Conservation (phyloP, 2,888 invertebrate species). For the Scaptomyza tumidula region DNA sequence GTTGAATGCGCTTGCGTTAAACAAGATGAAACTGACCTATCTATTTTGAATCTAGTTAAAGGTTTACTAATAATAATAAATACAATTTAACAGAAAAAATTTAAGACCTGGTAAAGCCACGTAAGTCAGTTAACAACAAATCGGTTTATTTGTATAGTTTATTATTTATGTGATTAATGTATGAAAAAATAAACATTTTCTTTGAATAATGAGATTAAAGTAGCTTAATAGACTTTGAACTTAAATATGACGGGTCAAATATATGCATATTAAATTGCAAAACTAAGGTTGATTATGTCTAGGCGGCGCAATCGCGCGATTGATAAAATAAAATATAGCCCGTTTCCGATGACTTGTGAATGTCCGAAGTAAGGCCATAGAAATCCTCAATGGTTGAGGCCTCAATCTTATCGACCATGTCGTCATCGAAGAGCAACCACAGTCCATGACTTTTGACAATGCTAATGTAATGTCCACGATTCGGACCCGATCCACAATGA, state of each 20-base stretch:
- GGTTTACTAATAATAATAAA: not conserved
- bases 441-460: conserved; percentile 99
- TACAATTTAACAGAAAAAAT: not conserved
- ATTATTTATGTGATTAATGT: conserved; percentile 33
- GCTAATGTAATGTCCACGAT: conserved; percentile 99
- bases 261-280: not conserved
- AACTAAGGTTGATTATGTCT: conserved; percentile 10
- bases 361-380: conserved; percentile 98
- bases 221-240: conserved; percentile 9
- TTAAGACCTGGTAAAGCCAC: not conserved
- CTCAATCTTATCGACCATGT: conserved; percentile 99
- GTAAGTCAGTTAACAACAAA: not conserved
- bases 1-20: conserved; percentile 3
- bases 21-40: conserved; percentile 37
- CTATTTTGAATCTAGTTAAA: not conserved
- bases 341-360: conserved; percentile 99
- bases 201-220: conserved; percentile 4
- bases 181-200: conserved; percentile 27
- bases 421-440: conserved; percentile 99
- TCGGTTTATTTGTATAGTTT: conserved; percentile 19
- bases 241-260: conserved; percentile 11
- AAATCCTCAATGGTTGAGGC: conserved; percentile 99
- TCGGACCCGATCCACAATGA: conserved; percentile 99
- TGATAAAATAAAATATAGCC: conserved; percentile 99
- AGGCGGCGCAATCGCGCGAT: conserved; percentile 90